Percentiles rank a stretch among this genome's conserved stretches.
Evolutionary conservation across 2,888 invertebrate genomes (phyloP).

Genomic region (Agrochola litura): DNA sequence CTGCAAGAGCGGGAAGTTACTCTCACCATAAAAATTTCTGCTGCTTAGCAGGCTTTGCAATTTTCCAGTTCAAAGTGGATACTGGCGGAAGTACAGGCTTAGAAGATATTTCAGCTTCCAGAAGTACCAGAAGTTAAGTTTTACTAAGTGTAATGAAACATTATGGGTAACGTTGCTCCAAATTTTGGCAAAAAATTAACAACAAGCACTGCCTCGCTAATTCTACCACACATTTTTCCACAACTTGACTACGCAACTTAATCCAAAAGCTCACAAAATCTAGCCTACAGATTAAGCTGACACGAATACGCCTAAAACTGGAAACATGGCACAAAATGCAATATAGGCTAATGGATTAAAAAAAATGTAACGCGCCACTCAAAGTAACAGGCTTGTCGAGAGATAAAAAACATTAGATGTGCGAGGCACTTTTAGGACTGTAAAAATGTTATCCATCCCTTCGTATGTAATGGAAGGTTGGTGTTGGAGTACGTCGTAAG

Average conservation of each 20-base stretch:
- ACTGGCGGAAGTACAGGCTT: background rate
- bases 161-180: background rate
- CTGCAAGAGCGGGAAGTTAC: too few relatives aligned
- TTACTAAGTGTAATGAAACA: background rate
- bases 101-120: background rate
- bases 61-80: background rate
- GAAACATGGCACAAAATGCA: slow-evolving; percentile 42
- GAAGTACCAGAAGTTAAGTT: background rate
- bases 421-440: slow-evolving; percentile 28
- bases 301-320: background rate
- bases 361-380: slow-evolving; percentile 43
- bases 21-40: background rate
- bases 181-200: background rate
- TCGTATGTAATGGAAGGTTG: slow-evolving; percentile 26
- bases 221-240: background rate
- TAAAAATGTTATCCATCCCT: slow-evolving; percentile 47
- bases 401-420: slow-evolving; percentile 55
- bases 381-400: slow-evolving; percentile 47
- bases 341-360: slow-evolving; percentile 66
- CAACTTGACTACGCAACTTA: background rate
- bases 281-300: background rate
- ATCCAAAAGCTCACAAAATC: slow-evolving; percentile 6
- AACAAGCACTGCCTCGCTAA: background rate
- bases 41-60: background rate
- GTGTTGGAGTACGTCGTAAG: slow-evolving; percentile 35